These are phyloP conservation scores for Oxygymnocypris stewartii DNA, from an alignment of 2,113 vertebrate species.

Conservation along the genomic window DNA sequence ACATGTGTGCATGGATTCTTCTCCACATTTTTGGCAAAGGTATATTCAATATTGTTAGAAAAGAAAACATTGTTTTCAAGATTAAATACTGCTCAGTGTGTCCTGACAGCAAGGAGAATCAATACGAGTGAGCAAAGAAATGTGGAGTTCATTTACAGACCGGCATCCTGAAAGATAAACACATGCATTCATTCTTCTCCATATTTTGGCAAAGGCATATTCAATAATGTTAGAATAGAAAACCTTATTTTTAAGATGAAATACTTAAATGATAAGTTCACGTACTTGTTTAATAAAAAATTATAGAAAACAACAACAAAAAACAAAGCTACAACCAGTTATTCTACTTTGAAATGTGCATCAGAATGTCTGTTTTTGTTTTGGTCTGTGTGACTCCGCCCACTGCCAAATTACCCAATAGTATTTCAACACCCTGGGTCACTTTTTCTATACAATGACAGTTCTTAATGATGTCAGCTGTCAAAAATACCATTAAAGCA, in stretches of 20 bases:
- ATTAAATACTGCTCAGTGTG: not conserved
- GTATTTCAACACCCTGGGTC: no score
- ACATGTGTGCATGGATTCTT: conserved; percentile 56
- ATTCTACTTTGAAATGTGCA: no score
- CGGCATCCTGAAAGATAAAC: conserved; percentile 47
- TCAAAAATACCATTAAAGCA: not conserved
- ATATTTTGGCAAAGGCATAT: conserved; percentile 52
- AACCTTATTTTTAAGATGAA: no score
- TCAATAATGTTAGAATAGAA: conserved; percentile 26
- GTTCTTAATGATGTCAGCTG: not conserved
- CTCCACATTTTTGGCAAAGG: conserved; percentile 48
- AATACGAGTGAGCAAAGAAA: not conserved
- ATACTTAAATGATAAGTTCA: no score
- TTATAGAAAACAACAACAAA: no score
- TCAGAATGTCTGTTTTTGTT: no score
- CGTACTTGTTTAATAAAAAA: no score
- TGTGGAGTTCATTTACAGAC: not conserved
- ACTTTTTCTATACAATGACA: not conserved
- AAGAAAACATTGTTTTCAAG: conserved; percentile 15
- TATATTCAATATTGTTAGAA: conserved; percentile 50
- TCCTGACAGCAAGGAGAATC: conserved; percentile 11
- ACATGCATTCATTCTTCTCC: conserved; percentile 51
- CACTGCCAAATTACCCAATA: no score
- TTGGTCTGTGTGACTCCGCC: no score
- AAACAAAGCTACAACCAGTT: no score